These are phyloP conservation scores for Cydia pomonella DNA, from an alignment of 1,140 invertebrate species.

Conservation along the genomic window DNA sequence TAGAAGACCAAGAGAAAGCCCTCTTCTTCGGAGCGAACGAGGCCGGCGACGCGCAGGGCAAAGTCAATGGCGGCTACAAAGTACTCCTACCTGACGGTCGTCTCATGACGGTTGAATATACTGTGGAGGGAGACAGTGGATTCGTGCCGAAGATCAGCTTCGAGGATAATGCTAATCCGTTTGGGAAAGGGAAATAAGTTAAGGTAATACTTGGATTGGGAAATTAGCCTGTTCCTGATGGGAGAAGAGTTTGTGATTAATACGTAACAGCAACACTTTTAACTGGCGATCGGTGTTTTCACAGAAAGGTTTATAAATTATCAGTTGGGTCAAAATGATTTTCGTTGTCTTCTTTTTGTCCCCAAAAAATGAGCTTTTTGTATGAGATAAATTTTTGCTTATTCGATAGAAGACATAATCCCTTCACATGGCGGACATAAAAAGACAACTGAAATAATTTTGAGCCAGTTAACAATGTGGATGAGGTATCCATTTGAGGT, in stretches of 20 bases:
- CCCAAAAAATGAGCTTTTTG: too few relatives aligned
- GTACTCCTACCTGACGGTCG: conserved; percentile 85
- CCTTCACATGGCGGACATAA: too few relatives aligned
- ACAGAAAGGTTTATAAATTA: too few relatives aligned
- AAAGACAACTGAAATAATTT: too few relatives aligned
- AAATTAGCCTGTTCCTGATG: background rate
- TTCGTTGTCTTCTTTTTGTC: too few relatives aligned
- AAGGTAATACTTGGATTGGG: background rate
- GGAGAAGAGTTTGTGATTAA: background rate
- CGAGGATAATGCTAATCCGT: conserved; percentile 81
- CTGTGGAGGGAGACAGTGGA: conserved; percentile 85
- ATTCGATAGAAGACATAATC: too few relatives aligned
- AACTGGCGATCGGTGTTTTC: too few relatives aligned
- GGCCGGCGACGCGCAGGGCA: conserved; percentile 82
- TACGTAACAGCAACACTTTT: too few relatives aligned
- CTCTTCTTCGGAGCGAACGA: conserved; percentile 85
- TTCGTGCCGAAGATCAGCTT: conserved; percentile 85
- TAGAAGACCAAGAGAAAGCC: conserved; percentile 84
- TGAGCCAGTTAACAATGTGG: too few relatives aligned
- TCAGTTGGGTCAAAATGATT: too few relatives aligned
- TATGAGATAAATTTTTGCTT: too few relatives aligned
- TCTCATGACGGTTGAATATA: conserved; percentile 86
- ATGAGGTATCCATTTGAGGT: too few relatives aligned
- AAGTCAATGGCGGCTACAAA: conserved; percentile 83
- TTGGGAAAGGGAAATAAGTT: conserved; percentile 67